Conservation (phyloP, 2,888 invertebrate genomes). For the Aproaerema taeniolella region DNA sequence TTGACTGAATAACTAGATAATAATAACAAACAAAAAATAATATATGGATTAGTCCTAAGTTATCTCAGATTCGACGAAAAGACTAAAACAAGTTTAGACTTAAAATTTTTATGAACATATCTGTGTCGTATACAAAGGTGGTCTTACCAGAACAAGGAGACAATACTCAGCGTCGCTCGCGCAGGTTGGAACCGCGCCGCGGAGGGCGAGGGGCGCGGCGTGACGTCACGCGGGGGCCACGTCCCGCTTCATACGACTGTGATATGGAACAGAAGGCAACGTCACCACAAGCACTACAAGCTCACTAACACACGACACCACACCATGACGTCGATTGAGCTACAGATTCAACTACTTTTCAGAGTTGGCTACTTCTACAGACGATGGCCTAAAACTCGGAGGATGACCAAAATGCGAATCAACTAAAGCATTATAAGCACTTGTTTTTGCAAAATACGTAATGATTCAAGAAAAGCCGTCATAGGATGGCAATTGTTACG, state of each 20-base stretch:
- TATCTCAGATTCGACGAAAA: conserved; percentile 75
- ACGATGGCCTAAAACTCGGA: conserved; percentile 5
- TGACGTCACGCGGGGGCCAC: not conserved
- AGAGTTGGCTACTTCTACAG: no score
- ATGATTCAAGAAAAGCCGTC: not conserved
- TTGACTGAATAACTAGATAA: conserved; percentile 72
- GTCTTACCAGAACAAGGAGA: conserved; percentile 62
- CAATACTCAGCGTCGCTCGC: conserved; percentile 55
- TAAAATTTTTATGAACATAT: conserved; percentile 74
- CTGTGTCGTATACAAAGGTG: conserved; percentile 64
- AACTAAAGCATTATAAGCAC: no score
- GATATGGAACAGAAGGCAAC: conserved; percentile 2
- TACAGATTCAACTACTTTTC: no score
- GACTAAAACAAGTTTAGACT: conserved; percentile 71
- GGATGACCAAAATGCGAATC: not conserved
- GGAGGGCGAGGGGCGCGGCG: conserved; percentile 8
- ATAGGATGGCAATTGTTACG: not conserved
- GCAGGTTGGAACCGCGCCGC: conserved; percentile 22
- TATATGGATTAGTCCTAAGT: conserved; percentile 65
- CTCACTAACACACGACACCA: not conserved
- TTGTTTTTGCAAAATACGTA: not conserved
- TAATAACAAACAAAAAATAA: conserved; percentile 54
- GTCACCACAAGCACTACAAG: not conserved
- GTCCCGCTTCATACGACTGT: not conserved
- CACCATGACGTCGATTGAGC: not conserved